These are phyloP conservation scores for Chrysogorgia sp. DNA, from an alignment of 92 coral and sea anemone genomes.

Conservation along the genomic window DNA sequence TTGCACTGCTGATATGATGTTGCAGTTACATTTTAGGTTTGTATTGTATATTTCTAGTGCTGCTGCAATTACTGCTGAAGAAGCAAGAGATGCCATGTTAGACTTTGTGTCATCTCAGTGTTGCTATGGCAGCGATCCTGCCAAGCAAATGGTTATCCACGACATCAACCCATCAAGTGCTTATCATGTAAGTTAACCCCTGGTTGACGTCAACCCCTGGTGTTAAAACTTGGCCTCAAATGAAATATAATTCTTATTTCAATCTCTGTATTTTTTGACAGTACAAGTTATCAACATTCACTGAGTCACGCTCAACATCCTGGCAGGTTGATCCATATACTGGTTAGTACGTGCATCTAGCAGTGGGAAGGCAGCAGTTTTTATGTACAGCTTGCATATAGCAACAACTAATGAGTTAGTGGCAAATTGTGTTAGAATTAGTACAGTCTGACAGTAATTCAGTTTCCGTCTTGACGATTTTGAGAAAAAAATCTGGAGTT, in stretches of 20 bases:
- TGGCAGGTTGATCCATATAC: slow-evolving; percentile 38
- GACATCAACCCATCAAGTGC: slow-evolving; percentile 48
- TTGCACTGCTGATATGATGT: too few species aligned
- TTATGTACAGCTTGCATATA: too few species aligned
- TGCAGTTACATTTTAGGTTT: too few species aligned
- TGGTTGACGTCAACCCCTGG: background rate
- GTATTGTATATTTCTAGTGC: slow-evolving; percentile 36
- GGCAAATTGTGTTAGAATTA: too few species aligned
- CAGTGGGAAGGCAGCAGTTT: too few species aligned
- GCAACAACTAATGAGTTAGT: too few species aligned
- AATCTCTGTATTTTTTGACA: background rate
- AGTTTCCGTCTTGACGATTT: too few species aligned
- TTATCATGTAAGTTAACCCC: slow-evolving; percentile 38
- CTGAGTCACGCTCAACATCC: slow-evolving; percentile 36
- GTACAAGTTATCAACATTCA: slow-evolving; percentile 42
- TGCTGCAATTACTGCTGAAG: slow-evolving; percentile 38
- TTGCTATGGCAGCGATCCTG: slow-evolving; percentile 46
- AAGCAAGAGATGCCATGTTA: slow-evolving; percentile 44
- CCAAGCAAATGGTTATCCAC: slow-evolving; percentile 41
- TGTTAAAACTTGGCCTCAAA: background rate
- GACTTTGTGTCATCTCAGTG: slow-evolving; percentile 41
- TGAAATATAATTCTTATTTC: background rate
- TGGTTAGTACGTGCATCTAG: too few species aligned
- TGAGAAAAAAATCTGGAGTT: too few species aligned
- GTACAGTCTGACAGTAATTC: too few species aligned